A percentile compares a stretch with the other conserved stretches of the same genome.
These are phyloP conservation scores for Sebastes paucispinis DNA, from an alignment of 2,797 vertebrate species.

Conservation along the genomic window DNA sequence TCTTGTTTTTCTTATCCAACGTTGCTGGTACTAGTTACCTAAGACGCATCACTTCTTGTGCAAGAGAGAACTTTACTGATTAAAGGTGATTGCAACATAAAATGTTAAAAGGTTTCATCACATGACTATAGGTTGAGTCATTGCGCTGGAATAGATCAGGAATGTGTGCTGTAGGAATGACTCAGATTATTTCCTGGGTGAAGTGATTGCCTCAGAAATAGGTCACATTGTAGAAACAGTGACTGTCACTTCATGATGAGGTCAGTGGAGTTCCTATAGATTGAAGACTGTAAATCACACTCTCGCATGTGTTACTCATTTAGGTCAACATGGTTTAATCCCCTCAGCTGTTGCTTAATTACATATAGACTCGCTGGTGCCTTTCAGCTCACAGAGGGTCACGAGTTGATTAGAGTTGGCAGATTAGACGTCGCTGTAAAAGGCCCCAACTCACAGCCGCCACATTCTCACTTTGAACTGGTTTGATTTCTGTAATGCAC, in stretches of 20 bases:
- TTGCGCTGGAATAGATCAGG: not conserved
- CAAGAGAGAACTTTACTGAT: not conserved
- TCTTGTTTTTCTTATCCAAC: not conserved
- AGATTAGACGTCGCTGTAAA: slow-evolving; percentile 38
- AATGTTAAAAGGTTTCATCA: not conserved
- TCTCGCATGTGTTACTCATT: slow-evolving; percentile 28
- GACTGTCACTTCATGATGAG: slow-evolving; percentile 33
- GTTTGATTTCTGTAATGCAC: not conserved
- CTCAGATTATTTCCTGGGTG: not conserved
- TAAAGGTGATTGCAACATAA: not conserved
- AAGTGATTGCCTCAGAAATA: slow-evolving; percentile 37
- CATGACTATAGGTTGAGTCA: not conserved
- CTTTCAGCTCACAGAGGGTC: slow-evolving; percentile 27
- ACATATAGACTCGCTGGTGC: slow-evolving; percentile 54
- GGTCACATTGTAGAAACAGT: slow-evolving; percentile 38
- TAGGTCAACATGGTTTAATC: slow-evolving; percentile 70
- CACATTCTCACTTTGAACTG: not conserved
- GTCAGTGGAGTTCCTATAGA: slow-evolving; percentile 41
- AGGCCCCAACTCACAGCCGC: not conserved
- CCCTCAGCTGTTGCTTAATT: slow-evolving; percentile 63
- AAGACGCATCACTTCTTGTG: not conserved
- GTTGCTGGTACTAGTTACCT: not conserved
- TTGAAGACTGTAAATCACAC: slow-evolving; percentile 14
- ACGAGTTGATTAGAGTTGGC: slow-evolving; percentile 48
- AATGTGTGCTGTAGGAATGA: not conserved